A percentile compares a stretch with the other conserved stretches of the same genome.
These are phyloP conservation scores for Tapirus indicus DNA, from an alignment of 2,797 vertebrate species.

Conservation along the genomic window DNA sequence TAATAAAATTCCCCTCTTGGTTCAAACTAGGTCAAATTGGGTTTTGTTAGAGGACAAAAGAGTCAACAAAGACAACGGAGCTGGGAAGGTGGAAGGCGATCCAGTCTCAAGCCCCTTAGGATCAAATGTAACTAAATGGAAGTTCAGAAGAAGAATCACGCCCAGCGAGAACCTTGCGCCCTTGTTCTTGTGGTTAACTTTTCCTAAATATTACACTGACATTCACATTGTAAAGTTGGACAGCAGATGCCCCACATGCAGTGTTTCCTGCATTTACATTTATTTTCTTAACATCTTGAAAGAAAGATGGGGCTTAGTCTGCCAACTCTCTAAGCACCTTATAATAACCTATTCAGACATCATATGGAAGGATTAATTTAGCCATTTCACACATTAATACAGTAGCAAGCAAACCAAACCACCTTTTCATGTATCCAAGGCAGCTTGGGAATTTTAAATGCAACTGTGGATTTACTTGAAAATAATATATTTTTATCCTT, in stretches of 20 bases:
- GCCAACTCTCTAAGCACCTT: slow-evolving; percentile 83
- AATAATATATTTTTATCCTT: slow-evolving; percentile 30
- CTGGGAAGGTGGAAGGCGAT: not conserved
- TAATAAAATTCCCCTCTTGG: slow-evolving; percentile 47
- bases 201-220: slow-evolving; percentile 64
- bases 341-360: slow-evolving; percentile 82
- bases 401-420: slow-evolving; percentile 45
- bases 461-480: slow-evolving; percentile 16
- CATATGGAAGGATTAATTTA: slow-evolving; percentile 80
- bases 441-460: slow-evolving; percentile 29
- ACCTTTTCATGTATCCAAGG: not conserved
- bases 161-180: not conserved
- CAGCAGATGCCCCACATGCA: slow-evolving; percentile 79
- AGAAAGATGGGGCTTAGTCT: slow-evolving; percentile 82
- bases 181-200: slow-evolving; percentile 53
- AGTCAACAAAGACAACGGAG: not conserved
- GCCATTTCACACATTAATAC: slow-evolving; percentile 63
- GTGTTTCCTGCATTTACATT: slow-evolving; percentile 76
- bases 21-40: slow-evolving; percentile 65
- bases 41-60: slow-evolving; percentile 62
- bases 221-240: slow-evolving; percentile 74
- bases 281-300: slow-evolving; percentile 84
- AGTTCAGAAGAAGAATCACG: not conserved
- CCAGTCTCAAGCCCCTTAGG: not conserved
- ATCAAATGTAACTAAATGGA: not conserved